Conservation (phyloP, 2,113 vertebrate species). For the Apodemus speciosus region DNA sequence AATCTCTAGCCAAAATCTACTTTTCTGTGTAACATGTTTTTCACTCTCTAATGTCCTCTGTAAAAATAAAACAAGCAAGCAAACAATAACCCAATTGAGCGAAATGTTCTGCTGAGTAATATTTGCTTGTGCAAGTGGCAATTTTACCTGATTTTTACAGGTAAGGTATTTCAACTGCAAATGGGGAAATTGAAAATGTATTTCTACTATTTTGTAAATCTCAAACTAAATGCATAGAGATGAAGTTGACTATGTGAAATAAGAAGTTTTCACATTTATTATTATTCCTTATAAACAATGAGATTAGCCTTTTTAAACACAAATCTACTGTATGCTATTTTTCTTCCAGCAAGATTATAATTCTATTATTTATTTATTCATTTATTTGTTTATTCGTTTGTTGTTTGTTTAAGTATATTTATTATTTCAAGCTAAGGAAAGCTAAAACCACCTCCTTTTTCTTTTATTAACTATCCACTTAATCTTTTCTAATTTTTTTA, state of each 20-base stretch:
- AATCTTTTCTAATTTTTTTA: background rate
- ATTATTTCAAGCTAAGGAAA: constrained; percentile 33
- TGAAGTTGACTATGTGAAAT: background rate
- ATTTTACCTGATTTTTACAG: background rate
- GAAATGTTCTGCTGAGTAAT: background rate
- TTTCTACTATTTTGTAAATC: background rate
- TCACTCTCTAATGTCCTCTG: background rate
- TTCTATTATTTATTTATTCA: background rate
- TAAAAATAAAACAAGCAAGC: background rate
- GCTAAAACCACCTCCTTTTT: background rate
- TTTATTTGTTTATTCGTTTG: background rate
- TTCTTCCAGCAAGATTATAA: background rate
- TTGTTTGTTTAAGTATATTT: background rate
- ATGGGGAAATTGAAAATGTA: background rate
- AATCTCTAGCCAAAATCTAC: background rate
- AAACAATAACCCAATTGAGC: background rate
- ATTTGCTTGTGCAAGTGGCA: background rate
- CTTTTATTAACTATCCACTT: background rate
- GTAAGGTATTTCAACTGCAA: constrained; percentile 44
- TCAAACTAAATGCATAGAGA: background rate
- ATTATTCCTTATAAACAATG: background rate
- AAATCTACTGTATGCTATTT: background rate
- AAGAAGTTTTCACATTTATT: background rate
- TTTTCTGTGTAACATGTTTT: background rate
- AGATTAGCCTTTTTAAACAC: background rate